phyloP scores from a whole-genome alignment of 2,113 vertebrate genomes.

The Takifugu flavidus region DNA sequence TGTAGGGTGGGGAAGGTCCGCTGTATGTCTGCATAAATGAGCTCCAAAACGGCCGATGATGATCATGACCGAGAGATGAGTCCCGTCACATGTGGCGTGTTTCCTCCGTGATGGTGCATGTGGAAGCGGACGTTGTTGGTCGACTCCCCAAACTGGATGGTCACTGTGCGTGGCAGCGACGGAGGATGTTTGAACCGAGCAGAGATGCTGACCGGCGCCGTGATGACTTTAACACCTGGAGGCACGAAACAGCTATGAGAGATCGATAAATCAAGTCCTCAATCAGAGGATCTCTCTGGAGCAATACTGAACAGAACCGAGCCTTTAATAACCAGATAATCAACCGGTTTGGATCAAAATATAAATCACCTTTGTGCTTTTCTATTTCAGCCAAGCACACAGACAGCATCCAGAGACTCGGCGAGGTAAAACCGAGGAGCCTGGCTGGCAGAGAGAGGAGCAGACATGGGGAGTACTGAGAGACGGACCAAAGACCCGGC shows the following conservation, averaged over 20 bases:
- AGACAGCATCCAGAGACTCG: slow-evolving; percentile 66
- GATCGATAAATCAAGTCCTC: no score
- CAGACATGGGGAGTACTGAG: slow-evolving; percentile 23
- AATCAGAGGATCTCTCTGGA: no score
- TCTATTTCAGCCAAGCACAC: slow-evolving; percentile 71
- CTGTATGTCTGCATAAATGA: no score
- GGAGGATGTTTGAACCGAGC: slow-evolving; percentile 53
- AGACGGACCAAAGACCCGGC: slow-evolving; percentile 33
- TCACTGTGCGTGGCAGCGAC: slow-evolving; percentile 36
- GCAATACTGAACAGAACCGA: no score
- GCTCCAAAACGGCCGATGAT: no score
- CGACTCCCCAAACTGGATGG: slow-evolving; percentile 51
- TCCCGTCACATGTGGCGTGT: slow-evolving; percentile 42
- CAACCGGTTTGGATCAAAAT: background rate
- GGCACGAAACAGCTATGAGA: background rate
- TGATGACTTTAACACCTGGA: slow-evolving; percentile 59
- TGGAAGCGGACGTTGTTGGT: slow-evolving; percentile 34
- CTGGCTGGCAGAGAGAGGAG: slow-evolving; percentile 31
- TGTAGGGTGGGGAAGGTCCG: no score
- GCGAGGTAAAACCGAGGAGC: slow-evolving; percentile 35
- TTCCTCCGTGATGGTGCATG: slow-evolving; percentile 35
- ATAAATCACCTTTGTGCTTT: slow-evolving; percentile 61
- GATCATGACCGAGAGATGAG: slow-evolving; percentile 37
- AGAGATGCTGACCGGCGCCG: slow-evolving; percentile 51
- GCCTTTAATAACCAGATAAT: no score